phyloP scores from a whole-genome alignment of 2,113 vertebrate genomes.

The Paramisgurnus dabryanus region DNA sequence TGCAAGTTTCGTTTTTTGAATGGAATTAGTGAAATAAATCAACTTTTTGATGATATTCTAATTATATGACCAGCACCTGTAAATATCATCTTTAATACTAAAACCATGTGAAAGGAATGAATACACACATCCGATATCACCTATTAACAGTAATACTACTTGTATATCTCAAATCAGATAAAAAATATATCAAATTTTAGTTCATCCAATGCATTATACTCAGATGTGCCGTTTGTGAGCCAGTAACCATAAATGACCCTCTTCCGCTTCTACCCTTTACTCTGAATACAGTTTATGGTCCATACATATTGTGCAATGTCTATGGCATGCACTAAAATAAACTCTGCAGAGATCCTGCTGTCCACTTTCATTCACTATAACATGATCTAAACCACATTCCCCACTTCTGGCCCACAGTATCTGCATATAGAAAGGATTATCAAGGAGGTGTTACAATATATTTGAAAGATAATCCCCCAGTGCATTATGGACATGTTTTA shows the following conservation, averaged over 20 bases:
- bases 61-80: no score
- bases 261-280: no score
- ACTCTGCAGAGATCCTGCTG: neutral
- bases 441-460: neutral
- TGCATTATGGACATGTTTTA: conserved; percentile 20
- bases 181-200: neutral
- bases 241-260: neutral
- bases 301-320: neutral
- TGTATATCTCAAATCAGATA: neutral
- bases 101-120: neutral
- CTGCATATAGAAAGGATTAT: neutral
- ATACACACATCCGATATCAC: neutral
- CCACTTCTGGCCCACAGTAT: neutral
- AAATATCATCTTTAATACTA: no score
- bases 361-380: neutral
- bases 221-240: neutral
- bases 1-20: no score
- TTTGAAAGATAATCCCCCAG: conserved; percentile 2
- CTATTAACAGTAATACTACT: no score
- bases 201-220: neutral
- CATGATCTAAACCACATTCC: neutral
- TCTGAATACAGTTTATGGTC: conserved; percentile 9
- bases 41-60: no score
- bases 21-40: no score
- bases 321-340: conserved; percentile 13